Evolutionary conservation across 2,888 invertebrate species (phyloP).

Genomic region (Anaspis maculata): DNA sequence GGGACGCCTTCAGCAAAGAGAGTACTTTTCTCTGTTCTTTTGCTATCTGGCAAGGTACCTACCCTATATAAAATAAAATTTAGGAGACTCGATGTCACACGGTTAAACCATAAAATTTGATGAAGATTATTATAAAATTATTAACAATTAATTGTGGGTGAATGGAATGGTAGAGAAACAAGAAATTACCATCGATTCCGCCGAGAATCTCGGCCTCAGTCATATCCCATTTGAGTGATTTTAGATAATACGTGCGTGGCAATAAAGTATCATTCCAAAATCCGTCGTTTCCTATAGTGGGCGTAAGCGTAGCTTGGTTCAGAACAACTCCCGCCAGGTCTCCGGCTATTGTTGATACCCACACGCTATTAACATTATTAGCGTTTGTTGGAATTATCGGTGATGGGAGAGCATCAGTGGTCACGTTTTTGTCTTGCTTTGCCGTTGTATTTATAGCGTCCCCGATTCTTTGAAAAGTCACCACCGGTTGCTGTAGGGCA

Average conservation of each 20-base stretch:
- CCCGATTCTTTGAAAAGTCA: slow-evolving; percentile 44
- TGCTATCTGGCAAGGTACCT: too few relatives aligned
- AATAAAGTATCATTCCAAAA: slow-evolving; percentile 59
- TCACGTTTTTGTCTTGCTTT: slow-evolving; percentile 13
- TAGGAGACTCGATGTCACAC: too few relatives aligned
- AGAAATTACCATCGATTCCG: slow-evolving; percentile 58
- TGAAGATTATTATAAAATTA: too few relatives aligned
- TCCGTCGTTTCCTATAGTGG: slow-evolving; percentile 47
- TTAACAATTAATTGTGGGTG: too few relatives aligned
- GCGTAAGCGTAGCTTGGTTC: slow-evolving; percentile 50
- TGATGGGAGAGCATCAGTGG: slow-evolving; percentile 8
- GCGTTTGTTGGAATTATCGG: slow-evolving; percentile 9
- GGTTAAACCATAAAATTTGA: too few relatives aligned
- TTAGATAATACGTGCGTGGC: slow-evolving; percentile 50
- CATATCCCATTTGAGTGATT: slow-evolving; percentile 51
- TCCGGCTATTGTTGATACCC: slow-evolving; percentile 54
- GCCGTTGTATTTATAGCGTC: slow-evolving; percentile 30
- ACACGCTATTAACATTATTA: slow-evolving; percentile 44
- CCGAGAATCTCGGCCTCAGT: slow-evolving; percentile 62
- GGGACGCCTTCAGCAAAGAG: too few relatives aligned
- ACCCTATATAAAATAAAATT: too few relatives aligned
- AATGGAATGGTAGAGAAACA: too few relatives aligned
- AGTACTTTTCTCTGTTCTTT: too few relatives aligned
- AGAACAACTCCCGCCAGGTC: slow-evolving; percentile 61
- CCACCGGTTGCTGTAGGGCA: slow-evolving; percentile 51